A percentile compares a stretch with the other conserved stretches of the same genome.
Conservation (phyloP, 64 coral and sea anemone species). For the Porites lutea region DNA sequence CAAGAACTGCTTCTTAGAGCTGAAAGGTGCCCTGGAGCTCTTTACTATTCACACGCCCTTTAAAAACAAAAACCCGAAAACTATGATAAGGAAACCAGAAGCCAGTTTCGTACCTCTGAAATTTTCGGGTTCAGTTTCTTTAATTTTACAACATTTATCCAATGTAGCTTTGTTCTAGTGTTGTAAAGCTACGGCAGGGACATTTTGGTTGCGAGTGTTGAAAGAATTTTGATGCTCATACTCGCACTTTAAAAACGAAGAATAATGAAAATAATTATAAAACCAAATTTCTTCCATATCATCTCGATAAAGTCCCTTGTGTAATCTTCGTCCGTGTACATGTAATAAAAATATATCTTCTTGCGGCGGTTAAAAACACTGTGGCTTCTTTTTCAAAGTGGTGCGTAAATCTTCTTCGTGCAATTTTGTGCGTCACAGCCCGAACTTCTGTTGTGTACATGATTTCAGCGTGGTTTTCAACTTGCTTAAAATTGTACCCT, state of each 20-base stretch:
- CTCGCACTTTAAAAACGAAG: neutral
- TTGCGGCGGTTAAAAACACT: neutral
- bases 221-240: neutral
- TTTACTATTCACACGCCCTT: conserved; percentile 28
- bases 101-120: neutral
- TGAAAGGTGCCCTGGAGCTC: neutral
- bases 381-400: neutral
- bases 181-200: neutral
- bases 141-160: neutral
- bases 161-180: neutral
- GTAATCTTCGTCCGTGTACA: neutral
- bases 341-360: neutral
- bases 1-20: neutral
- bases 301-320: neutral
- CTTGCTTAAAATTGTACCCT: neutral
- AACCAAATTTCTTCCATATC: neutral
- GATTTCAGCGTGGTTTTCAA: neutral
- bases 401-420: neutral
- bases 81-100: neutral
- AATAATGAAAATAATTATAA: too few relatives aligned
- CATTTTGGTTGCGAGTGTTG: neutral
- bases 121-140: neutral
- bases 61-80: conserved; percentile 15
- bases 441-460: neutral
- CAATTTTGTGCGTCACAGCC: neutral